These are phyloP conservation scores for Borostomias antarcticus DNA, from an alignment of 2,797 vertebrate genomes.

Conservation along the genomic window DNA sequence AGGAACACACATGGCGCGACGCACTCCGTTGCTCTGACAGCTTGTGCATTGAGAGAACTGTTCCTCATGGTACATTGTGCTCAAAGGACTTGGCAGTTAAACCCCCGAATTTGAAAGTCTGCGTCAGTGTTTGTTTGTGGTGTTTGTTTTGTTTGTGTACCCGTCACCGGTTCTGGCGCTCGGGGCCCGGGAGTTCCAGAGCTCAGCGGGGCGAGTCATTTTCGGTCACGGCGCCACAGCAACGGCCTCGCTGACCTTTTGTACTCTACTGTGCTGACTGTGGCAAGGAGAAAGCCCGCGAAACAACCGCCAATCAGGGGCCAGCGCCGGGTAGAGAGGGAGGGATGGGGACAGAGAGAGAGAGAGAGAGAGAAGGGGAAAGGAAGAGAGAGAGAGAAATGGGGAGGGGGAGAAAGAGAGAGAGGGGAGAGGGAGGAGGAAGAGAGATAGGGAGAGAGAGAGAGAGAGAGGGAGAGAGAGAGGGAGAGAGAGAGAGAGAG, in stretches of 20 bases:
- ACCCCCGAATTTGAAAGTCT: background rate
- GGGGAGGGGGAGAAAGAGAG: background rate
- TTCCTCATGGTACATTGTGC: background rate
- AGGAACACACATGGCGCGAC: background rate
- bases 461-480: background rate
- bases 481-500: background rate
- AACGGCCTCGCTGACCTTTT: slow-evolving; percentile 2
- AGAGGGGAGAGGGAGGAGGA: background rate
- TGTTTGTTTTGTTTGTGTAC: background rate
- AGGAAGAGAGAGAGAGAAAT: background rate
- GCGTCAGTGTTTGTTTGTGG: background rate
- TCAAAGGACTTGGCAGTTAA: background rate
- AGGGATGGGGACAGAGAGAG: background rate
- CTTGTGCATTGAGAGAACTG: background rate
- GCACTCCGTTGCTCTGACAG: background rate
- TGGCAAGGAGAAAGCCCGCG: background rate
- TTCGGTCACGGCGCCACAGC: background rate
- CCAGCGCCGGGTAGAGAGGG: background rate
- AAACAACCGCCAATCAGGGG: background rate
- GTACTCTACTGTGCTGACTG: background rate
- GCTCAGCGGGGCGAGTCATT: background rate
- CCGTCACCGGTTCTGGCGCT: background rate
- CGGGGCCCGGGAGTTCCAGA: background rate
- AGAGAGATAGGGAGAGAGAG: background rate
- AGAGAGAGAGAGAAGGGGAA: background rate